Conservation (phyloP, 1,140 invertebrate genomes). For the Papilio dardanus region DNA sequence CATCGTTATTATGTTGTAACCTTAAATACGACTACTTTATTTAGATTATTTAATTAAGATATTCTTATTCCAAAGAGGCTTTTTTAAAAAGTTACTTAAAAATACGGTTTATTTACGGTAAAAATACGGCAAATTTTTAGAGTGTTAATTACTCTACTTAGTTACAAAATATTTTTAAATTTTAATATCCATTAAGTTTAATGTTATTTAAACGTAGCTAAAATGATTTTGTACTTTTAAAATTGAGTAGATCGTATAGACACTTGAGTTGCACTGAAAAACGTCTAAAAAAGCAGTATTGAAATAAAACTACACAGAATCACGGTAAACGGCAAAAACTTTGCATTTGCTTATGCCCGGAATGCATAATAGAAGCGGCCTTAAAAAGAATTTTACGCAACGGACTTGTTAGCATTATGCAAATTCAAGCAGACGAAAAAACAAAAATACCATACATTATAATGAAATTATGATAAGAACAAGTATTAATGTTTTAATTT, state of each 20-base stretch:
- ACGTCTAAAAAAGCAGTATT: conserved; percentile 3
- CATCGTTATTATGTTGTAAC: conserved; percentile 4
- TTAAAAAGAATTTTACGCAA: conserved; percentile 22
- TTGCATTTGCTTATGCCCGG: conserved; percentile 15
- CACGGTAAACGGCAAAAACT: conserved; percentile 16
- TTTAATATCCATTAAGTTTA: not conserved
- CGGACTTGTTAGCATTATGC: conserved; percentile 6
- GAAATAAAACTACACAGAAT: conserved; percentile 19
- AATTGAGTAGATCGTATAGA: not conserved
- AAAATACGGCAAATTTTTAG: not conserved
- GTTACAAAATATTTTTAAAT: not conserved
- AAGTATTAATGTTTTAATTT: not conserved
- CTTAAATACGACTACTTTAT: not conserved
- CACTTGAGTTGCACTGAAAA: not conserved
- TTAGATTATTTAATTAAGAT: not conserved
- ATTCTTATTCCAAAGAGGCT: not conserved
- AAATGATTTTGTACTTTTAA: not conserved
- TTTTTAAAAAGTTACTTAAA: too few relatives aligned
- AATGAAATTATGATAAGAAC: not conserved
- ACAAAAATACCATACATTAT: not conserved
- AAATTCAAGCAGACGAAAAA: not conserved
- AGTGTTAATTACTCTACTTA: not conserved
- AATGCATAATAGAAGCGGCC: conserved; percentile 1
- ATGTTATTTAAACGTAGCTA: not conserved
- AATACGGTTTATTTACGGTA: too few relatives aligned